Percentiles rank a stretch among this genome's conserved stretches.
Conservation (phyloP, 2,888 invertebrate species). For the Eremobia ochroleuca region DNA sequence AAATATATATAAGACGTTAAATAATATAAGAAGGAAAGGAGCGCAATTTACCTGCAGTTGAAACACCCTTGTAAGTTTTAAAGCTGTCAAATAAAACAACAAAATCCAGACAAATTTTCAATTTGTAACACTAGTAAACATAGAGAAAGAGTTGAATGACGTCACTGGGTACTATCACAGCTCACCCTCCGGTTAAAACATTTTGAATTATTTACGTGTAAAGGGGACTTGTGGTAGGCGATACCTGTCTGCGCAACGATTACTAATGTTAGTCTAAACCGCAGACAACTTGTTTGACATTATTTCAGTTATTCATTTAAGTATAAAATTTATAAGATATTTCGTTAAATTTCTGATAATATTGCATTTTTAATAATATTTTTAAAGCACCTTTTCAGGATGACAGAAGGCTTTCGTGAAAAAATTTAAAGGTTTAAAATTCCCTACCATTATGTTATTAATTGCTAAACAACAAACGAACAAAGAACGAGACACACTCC, state of each 20-base stretch:
- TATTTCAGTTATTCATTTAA: background rate
- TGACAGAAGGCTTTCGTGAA: background rate
- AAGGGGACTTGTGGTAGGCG: slow-evolving; percentile 35
- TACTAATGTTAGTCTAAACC: slow-evolving; percentile 21
- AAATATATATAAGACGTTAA: background rate
- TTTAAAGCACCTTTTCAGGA: background rate
- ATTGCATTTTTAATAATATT: background rate
- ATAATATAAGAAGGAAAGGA: background rate
- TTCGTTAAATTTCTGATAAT: background rate
- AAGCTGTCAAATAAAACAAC: background rate
- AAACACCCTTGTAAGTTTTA: background rate
- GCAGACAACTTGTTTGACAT: slow-evolving; percentile 26
- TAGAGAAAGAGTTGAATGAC: slow-evolving; percentile 40
- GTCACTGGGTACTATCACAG: slow-evolving; percentile 34
- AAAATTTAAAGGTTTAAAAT: background rate
- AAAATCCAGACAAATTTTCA: slow-evolving; percentile 10
- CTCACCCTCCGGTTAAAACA: slow-evolving; percentile 36
- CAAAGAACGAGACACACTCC: slow-evolving; percentile 3
- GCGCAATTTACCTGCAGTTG: background rate
- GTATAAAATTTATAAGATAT: background rate
- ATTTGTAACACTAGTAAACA: background rate
- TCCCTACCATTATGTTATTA: background rate
- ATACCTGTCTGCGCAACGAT: slow-evolving; percentile 7
- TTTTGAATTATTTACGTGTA: slow-evolving; percentile 47
- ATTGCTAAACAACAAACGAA: background rate